Conservation (phyloP, 2,797 vertebrate genomes). For the Pteropus rufus region DNA sequence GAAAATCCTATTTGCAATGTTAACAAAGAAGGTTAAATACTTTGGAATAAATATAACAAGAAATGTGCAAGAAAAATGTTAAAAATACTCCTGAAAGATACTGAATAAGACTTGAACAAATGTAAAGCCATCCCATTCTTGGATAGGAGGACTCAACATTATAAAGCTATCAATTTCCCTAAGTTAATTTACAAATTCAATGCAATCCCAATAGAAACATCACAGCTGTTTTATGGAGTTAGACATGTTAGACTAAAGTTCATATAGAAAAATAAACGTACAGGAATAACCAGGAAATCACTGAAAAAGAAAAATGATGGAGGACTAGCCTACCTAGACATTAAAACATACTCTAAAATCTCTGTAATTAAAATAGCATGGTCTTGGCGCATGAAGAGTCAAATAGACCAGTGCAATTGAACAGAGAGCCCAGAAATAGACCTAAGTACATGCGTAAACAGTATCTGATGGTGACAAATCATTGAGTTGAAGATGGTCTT, state of each 20-base stretch:
- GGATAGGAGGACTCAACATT: not conserved
- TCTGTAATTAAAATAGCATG: not conserved
- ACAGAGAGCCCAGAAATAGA: not conserved
- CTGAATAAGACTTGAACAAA: not conserved
- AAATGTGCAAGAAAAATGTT: not conserved
- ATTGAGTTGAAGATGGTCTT: not conserved
- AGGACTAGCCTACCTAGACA: not conserved
- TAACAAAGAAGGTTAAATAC: not conserved
- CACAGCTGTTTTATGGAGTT: not conserved
- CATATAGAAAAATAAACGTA: not conserved
- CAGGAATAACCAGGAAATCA: not conserved
- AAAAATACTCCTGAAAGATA: not conserved
- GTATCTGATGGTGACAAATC: not conserved
- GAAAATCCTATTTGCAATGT: not conserved
- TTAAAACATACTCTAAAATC: not conserved
- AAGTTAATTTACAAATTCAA: not conserved
- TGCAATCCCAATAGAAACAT: not conserved
- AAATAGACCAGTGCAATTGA: too few species aligned
- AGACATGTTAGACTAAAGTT: not conserved
- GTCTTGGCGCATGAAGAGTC: not conserved
- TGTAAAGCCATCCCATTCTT: not conserved
- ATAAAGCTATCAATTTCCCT: not conserved
- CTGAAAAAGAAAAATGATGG: not conserved
- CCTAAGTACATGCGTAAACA: not conserved
- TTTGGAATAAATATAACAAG: not conserved